Evolutionary conservation across 2,113 vertebrate genomes (phyloP).

Genomic region (Amphiprion percula): DNA sequence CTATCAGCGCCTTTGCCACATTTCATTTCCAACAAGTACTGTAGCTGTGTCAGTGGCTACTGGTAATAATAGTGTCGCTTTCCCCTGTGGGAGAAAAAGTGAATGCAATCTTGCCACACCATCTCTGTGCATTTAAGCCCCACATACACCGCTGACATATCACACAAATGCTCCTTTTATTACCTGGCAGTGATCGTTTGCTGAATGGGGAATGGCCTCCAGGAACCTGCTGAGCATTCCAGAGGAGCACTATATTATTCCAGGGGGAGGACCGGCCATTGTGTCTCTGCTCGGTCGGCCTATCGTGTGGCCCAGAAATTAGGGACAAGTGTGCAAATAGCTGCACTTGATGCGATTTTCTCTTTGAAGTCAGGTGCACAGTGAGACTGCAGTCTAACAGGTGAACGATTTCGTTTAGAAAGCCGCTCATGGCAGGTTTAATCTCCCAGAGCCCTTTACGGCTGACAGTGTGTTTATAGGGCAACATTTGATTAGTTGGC

Average conservation of each 20-base stretch:
- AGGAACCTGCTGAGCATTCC: conserved; percentile 86
- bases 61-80: conserved; percentile 91
- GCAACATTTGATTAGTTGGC: too few relatives aligned
- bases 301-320: conserved; percentile 52
- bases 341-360: conserved; percentile 43
- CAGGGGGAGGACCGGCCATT: conserved; percentile 86
- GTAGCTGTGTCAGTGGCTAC: conserved; percentile 88
- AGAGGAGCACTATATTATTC: conserved; percentile 84
- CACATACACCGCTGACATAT: conserved; percentile 89
- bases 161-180: conserved; percentile 94
- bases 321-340: conserved; percentile 43
- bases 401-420: not conserved
- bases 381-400: conserved; percentile 13
- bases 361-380: conserved; percentile 18
- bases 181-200: conserved; percentile 91
- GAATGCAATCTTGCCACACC: conserved; percentile 89
- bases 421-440: too few relatives aligned
- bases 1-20: conserved; percentile 88
- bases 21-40: conserved; percentile 86
- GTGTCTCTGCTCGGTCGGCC: conserved; percentile 75
- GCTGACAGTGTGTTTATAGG: too few relatives aligned
- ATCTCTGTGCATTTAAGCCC: conserved; percentile 92
- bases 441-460: too few relatives aligned
- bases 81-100: conserved; percentile 86
- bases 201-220: conserved; percentile 85